Percentiles rank a stretch among this genome's conserved stretches.
Evolutionary conservation across 2,113 vertebrate species (phyloP).

Genomic region (Ceyx melanurus): DNA sequence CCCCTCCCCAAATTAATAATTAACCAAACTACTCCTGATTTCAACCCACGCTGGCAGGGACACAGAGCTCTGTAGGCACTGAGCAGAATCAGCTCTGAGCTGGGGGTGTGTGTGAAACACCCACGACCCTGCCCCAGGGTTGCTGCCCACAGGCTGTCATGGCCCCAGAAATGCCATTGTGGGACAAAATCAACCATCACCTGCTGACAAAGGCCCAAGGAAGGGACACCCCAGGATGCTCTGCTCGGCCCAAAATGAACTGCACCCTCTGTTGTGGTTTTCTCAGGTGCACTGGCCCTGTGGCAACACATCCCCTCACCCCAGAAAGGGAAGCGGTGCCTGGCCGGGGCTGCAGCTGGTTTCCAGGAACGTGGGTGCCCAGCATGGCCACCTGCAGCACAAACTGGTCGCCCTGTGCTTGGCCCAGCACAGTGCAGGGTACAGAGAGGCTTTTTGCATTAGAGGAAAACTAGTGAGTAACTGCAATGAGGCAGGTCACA

Average conservation of each 20-base stretch:
- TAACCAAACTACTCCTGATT: accelerated
- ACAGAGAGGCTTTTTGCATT: accelerated
- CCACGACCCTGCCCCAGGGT: accelerated
- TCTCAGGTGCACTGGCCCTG: accelerated
- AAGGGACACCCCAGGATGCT: accelerated
- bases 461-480: accelerated
- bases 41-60: accelerated
- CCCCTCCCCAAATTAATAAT: background rate
- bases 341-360: background rate
- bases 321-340: background rate
- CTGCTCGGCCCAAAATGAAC: background rate
- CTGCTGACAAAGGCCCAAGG: background rate
- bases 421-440: accelerated
- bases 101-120: background rate
- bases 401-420: accelerated
- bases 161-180: accelerated
- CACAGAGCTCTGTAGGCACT: background rate
- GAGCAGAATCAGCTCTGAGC: background rate
- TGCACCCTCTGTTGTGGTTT: background rate
- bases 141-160: background rate
- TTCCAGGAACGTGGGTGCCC: accelerated
- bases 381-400: accelerated
- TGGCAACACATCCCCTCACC: accelerated
- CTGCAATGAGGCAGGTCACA: accelerated
- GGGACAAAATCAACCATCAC: background rate